A percentile compares a stretch with the other conserved stretches of the same genome.
These are phyloP conservation scores for Trissoscelio sp. DNA, from an alignment of 2,888 invertebrate genomes.

Conservation along the genomic window DNA sequence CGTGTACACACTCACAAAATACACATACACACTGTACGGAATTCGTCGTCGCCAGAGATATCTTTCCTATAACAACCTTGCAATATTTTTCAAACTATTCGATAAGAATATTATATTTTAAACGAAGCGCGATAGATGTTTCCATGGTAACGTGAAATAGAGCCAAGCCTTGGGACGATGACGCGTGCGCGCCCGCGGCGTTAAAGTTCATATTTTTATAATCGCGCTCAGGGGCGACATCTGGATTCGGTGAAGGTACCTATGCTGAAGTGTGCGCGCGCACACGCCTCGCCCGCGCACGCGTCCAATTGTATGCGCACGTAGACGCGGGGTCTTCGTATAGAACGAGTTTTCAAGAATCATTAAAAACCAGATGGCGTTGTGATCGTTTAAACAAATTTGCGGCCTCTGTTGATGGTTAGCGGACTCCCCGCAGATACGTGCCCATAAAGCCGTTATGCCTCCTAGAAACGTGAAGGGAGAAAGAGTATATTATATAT, in stretches of 20 bases:
- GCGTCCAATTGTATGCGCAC: conserved; percentile 31
- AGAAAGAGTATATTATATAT: conserved; percentile 62
- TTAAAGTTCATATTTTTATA: conserved; percentile 58
- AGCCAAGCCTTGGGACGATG: conserved; percentile 60
- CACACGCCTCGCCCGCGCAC: conserved; percentile 48
- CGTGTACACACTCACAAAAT: neutral
- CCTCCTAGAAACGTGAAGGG: conserved; percentile 57
- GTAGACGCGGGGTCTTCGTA: conserved; percentile 31
- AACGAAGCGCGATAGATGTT: conserved; percentile 53
- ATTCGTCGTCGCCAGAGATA: conserved; percentile 51
- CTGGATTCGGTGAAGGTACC: conserved; percentile 44
- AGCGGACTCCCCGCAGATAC: conserved; percentile 14
- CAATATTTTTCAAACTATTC: conserved; percentile 65
- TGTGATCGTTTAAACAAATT: neutral
- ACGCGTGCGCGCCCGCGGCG: conserved; percentile 52
- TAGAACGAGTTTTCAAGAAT: neutral
- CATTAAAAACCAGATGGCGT: conserved; percentile 1
- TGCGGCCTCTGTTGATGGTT: neutral
- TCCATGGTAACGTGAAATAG: conserved; percentile 43
- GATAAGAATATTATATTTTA: conserved; percentile 65
- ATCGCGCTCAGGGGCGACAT: conserved; percentile 56
- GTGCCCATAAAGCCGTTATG: conserved; percentile 47
- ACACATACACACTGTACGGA: conserved; percentile 22
- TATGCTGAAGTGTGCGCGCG: conserved; percentile 47
- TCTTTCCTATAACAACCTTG: conserved; percentile 64